Evolutionary conservation across 2,113 vertebrate species (phyloP).

Genomic region (Rhinogobius similis): DNA sequence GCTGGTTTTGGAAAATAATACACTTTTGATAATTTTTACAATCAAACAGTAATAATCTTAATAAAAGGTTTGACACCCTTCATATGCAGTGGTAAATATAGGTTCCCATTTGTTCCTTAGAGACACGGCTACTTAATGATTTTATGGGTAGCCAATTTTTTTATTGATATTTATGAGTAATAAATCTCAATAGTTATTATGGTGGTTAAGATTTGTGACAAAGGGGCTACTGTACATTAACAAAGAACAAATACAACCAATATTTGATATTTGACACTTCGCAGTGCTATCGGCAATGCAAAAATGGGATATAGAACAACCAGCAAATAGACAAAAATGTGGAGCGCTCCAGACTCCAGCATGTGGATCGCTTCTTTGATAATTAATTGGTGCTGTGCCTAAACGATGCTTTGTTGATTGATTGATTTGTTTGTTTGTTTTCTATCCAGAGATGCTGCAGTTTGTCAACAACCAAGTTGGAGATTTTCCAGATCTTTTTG

Average conservation of each 20-base stretch:
- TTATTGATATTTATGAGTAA: no score
- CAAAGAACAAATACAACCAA: neutral
- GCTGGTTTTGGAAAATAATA: neutral
- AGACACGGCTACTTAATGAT: no score
- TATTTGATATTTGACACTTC: neutral
- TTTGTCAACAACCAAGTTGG: constrained; percentile 96
- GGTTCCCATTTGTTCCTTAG: no score
- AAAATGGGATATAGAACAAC: neutral
- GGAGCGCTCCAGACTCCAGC: neutral
- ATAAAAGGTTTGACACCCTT: neutral
- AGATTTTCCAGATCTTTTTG: constrained; percentile 93
- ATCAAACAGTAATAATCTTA: neutral
- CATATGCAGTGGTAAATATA: no score
- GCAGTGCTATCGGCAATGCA: neutral
- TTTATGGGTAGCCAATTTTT: no score
- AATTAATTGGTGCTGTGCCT: neutral
- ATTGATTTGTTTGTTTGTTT: neutral
- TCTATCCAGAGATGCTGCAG: constrained; percentile 92
- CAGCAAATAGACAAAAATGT: neutral
- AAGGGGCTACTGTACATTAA: no score
- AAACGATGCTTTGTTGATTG: neutral
- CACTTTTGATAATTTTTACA: no score
- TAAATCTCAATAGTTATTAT: no score
- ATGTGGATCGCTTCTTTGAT: neutral
- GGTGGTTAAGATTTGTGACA: no score